Conservation (phyloP, 2,797 vertebrate genomes). For the Philypnodon macrostomus region DNA sequence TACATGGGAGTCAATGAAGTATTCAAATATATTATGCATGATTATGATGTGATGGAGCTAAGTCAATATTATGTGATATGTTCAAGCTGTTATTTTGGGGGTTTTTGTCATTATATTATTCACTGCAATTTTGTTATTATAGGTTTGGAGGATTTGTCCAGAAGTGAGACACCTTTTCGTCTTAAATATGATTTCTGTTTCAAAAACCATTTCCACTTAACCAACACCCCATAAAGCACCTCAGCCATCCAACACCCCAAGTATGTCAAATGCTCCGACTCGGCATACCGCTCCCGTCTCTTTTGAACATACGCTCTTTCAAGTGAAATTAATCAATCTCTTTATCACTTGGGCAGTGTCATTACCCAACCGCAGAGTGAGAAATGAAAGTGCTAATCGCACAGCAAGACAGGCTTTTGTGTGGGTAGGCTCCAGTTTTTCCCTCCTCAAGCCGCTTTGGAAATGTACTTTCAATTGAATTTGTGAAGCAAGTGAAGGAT, state of each 20-base stretch:
- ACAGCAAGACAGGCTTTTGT: conserved; percentile 76
- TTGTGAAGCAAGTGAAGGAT: conserved; percentile 37
- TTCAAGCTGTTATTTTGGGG: background rate
- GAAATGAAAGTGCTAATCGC: conserved; percentile 90
- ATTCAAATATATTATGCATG: conserved; percentile 31
- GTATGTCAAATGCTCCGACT: conserved; percentile 56
- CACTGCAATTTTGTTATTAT: conserved; percentile 6
- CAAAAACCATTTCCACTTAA: conserved; percentile 54
- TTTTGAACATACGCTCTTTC: conserved; percentile 87
- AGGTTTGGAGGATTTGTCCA: conserved; percentile 23
- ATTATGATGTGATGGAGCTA: conserved; percentile 2
- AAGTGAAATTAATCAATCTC: conserved; percentile 95
- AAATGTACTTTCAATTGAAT: conserved; percentile 53
- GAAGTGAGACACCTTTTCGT: conserved; percentile 26
- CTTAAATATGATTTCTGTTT: conserved; percentile 40
- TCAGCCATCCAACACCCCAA: conserved; percentile 40
- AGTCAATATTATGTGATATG: conserved; percentile 34
- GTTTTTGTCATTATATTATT: background rate
- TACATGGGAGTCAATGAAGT: conserved; percentile 34
- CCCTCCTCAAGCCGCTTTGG: conserved; percentile 50
- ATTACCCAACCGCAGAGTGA: conserved; percentile 90
- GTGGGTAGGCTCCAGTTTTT: conserved; percentile 77
- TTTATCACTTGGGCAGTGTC: conserved; percentile 89
- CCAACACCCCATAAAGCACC: conserved; percentile 51
- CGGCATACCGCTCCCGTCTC: conserved; percentile 71